Evolutionary conservation across 1,140 invertebrate genomes (phyloP), one percentile per base, ranked within the genome.

Genomic region (Drosophila aff.): DNA sequence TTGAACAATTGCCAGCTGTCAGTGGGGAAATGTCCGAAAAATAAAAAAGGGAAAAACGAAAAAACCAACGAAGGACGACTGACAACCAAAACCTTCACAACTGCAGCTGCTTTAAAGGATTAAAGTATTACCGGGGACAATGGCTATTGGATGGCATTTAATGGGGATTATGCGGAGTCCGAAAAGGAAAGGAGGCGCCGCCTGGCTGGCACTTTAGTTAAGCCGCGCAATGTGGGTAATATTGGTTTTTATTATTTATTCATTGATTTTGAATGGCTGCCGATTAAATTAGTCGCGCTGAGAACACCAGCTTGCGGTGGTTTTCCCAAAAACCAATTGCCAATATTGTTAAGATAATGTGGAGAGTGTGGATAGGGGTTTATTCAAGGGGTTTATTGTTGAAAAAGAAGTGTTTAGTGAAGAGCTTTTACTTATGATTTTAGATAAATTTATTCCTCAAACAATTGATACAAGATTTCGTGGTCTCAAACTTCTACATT

Each of bases 1-100:
- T 87, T 87, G 84, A 87, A 87, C 84, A 89, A 89, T 90, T 89
- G 85, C 81, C 84, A 89, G 81, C 84, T 87, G 83, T 76, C 84
- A 80, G 76, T 77, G 46, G 83, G 80, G 76, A 87, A 87, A 84
- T 55, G 79, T 53, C 28, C 58, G 47, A 62, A 60, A 62, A 60
- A 65, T 38, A 66, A 38, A 18, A 40, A 2, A 4, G 28, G 4
- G 13, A 62, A 76, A 43, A 43, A 63, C 55, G 21, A 16, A 11
- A 38, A 55, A 46, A 11, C 11, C 46, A 21, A 49, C 44, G 43
- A 36, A 28, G 18, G 55, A 26, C 43, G 41, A 63, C 36, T 67
- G 43, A 16, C 55, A 46, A 40, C 57, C 44, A 47, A 87, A 87
- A 78, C 84, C 64, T 84, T 77, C 76, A 67, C 84, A 81, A 75